A percentile compares a stretch with the other conserved stretches of the same genome.
phyloP scores from a whole-genome alignment of 2,113 vertebrate species.

The Grammomys surdaster region DNA sequence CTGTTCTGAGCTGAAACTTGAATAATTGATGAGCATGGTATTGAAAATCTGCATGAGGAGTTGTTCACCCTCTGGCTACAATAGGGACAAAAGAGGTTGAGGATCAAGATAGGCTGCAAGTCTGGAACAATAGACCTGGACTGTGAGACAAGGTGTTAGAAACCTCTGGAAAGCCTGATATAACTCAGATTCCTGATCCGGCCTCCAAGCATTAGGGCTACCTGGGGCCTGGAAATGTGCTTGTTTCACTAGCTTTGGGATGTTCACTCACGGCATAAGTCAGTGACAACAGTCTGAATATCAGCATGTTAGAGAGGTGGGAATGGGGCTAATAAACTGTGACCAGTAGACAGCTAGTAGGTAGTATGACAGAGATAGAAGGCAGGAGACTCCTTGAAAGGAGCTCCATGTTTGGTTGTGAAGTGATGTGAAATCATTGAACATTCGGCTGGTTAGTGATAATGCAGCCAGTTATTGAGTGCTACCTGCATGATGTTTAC shows the following conservation, averaged over 20 bases:
- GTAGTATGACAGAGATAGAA: neutral
- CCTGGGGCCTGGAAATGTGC: neutral
- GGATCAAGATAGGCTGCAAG: neutral
- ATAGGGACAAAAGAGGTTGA: neutral
- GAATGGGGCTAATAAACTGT: neutral
- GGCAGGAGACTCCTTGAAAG: neutral
- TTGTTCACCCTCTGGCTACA: neutral
- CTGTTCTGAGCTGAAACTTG: neutral
- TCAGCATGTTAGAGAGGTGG: neutral
- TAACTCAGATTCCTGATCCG: neutral
- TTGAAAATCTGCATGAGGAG: neutral
- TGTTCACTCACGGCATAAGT: neutral
- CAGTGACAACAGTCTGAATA: neutral
- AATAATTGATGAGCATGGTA: neutral
- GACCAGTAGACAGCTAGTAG: neutral
- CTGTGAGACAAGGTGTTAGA: neutral
- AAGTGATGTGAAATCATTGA: neutral
- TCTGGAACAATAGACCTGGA: neutral
- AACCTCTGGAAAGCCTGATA: no score
- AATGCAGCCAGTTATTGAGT: neutral
- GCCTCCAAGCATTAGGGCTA: neutral
- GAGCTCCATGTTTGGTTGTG: neutral
- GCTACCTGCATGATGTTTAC: neutral
- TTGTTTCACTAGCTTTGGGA: neutral
- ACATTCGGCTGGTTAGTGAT: neutral